Evolutionary conservation across 1,140 invertebrate species (phyloP).

Genomic region (Oppia nitens): DNA sequence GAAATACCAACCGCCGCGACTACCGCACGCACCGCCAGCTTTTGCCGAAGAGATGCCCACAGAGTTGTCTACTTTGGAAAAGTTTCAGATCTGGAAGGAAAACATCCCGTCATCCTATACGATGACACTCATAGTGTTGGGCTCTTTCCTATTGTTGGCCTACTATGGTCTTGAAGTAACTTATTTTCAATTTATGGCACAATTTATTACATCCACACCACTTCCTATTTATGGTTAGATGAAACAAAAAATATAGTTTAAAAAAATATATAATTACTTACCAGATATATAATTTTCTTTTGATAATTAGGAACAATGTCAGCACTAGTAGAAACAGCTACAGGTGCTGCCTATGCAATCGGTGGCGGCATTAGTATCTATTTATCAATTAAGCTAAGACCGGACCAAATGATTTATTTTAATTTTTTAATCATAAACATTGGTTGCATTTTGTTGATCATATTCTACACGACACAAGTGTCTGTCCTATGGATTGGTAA

Average conservation of each 20-base stretch:
- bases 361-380: neutral
- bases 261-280: too few species aligned
- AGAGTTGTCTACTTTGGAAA: slow-evolving; percentile 5
- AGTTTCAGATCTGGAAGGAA: slow-evolving; percentile 6
- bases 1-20: neutral
- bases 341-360: slow-evolving; percentile 4
- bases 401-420: slow-evolving; percentile 5
- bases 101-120: slow-evolving; percentile 7
- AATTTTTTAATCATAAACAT: slow-evolving; percentile 12
- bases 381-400: neutral
- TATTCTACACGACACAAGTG: neutral
- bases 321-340: slow-evolving; percentile 5
- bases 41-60: slow-evolving; percentile 10
- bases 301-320: neutral
- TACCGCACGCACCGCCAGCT: slow-evolving; percentile 2
- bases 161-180: slow-evolving; percentile 13
- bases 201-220: slow-evolving; percentile 5
- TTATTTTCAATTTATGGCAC: slow-evolving; percentile 12
- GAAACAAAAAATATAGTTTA: too few species aligned
- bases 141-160: neutral
- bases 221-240: slow-evolving; percentile 1
- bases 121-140: slow-evolving; percentile 3
- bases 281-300: too few species aligned
- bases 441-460: neutral
- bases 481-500: slow-evolving; percentile 6